Evolutionary conservation across 2,888 invertebrate genomes (phyloP).

Genomic region (Petrophora chlorosata): DNA sequence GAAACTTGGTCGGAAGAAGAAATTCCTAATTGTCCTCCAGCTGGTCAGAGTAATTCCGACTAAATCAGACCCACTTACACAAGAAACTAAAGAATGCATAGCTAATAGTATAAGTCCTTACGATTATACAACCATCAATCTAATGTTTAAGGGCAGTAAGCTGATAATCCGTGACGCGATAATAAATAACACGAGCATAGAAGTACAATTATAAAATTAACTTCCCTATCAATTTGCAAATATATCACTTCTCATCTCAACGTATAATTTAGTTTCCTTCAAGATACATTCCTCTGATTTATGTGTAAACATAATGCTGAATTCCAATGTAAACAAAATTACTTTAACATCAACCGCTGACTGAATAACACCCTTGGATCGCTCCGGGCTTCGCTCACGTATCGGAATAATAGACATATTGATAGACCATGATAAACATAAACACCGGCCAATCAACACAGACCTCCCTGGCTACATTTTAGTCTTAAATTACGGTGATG

Average conservation of each 20-base stretch:
- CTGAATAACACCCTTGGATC: constrained; percentile 56
- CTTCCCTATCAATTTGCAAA: constrained; percentile 31
- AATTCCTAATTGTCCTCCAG: no score
- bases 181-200: constrained; percentile 1
- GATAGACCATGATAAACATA: constrained; percentile 57
- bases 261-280: constrained; percentile 20
- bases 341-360: constrained; percentile 45
- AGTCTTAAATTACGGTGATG: constrained; percentile 18
- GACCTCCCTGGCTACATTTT: constrained; percentile 33
- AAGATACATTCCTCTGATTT: constrained; percentile 29
- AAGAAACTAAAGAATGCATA: no score
- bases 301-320: constrained; percentile 36
- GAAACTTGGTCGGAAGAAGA: no score
- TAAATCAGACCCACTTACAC: no score
- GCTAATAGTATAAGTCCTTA: no score
- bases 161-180: not conserved
- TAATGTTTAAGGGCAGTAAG: not conserved
- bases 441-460: constrained; percentile 38
- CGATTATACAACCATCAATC: no score
- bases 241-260: constrained; percentile 25
- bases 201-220: constrained; percentile 30
- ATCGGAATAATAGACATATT: constrained; percentile 62
- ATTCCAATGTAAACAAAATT: constrained; percentile 61
- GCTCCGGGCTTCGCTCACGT: constrained; percentile 56
- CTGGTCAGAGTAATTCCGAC: no score